Conservation (phyloP, 2,797 vertebrate species). For the Cossypha caffra region DNA sequence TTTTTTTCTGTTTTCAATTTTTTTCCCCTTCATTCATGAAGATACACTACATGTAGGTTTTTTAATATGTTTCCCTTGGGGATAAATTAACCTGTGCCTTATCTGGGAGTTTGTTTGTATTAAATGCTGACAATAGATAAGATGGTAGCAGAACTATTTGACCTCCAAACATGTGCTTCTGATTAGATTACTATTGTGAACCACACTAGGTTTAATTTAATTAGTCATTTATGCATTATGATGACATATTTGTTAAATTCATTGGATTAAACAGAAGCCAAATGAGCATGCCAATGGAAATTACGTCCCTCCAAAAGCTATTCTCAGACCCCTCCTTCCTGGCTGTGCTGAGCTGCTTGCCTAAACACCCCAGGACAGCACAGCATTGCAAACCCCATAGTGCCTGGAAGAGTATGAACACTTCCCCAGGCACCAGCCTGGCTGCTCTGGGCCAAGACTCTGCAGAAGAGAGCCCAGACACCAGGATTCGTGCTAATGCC, state of each 20-base stretch:
- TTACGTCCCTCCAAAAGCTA: neutral
- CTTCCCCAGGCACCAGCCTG: neutral
- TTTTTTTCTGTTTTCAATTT: neutral
- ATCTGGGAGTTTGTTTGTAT: neutral
- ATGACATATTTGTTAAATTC: slow-evolving; percentile 4
- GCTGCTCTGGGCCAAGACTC: neutral
- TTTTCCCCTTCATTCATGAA: neutral
- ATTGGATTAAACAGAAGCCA: slow-evolving; percentile 51
- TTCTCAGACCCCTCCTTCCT: neutral
- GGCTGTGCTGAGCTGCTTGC: neutral
- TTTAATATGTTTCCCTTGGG: neutral
- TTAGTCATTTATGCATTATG: slow-evolving; percentile 47
- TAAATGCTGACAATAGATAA: neutral
- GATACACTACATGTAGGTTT: neutral
- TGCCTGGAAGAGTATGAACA: neutral
- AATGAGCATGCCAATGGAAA: neutral
- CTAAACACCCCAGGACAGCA: neutral
- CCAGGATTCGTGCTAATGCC: fast-evolving
- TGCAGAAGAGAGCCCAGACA: fast-evolving
- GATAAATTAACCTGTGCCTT: neutral
- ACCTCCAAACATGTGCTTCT: slow-evolving; percentile 25
- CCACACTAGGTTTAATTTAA: slow-evolving; percentile 38
- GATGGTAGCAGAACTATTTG: neutral
- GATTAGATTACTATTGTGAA: slow-evolving; percentile 33
- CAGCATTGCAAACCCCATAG: fast-evolving